Conservation (phyloP, 2,888 invertebrate genomes). For the Polydesmus complanatus region DNA sequence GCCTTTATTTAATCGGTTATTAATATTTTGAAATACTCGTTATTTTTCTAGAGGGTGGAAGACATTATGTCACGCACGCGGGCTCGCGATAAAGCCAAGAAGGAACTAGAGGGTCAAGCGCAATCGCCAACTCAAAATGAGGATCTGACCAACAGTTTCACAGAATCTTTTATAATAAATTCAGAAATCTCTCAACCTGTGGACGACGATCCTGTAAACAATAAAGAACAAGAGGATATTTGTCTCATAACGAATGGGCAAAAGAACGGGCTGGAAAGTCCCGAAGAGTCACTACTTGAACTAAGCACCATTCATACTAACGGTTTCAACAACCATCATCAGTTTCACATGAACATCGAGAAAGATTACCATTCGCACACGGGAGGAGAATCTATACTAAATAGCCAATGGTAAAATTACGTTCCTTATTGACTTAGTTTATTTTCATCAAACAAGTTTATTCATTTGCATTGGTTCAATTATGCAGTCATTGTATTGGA, state of each 20-base stretch:
- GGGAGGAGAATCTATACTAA: neutral
- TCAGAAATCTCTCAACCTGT: neutral
- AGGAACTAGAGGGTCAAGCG: neutral
- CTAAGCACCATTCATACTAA: neutral
- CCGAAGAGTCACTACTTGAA: neutral
- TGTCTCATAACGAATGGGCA: neutral
- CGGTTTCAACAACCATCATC: neutral
- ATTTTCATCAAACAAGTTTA: too few relatives aligned
- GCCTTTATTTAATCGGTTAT: neutral
- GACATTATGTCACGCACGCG: conserved; percentile 86
- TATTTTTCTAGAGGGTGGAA: conserved; percentile 49
- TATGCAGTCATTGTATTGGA: too few relatives aligned
- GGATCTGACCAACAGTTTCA: neutral
- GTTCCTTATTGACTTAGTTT: too few relatives aligned
- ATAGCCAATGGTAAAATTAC: neutral
- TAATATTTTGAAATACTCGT: conserved; percentile 9
- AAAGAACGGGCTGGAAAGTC: neutral
- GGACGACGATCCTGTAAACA: neutral
- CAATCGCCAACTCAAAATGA: neutral
- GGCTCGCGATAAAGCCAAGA: conserved; percentile 22
- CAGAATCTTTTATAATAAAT: neutral
- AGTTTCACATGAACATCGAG: neutral
- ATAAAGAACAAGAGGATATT: neutral
- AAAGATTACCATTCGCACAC: neutral
- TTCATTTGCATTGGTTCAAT: too few relatives aligned